phyloP scores from a whole-genome alignment of 2,888 invertebrate species.

The Agonopterix heracliana region DNA sequence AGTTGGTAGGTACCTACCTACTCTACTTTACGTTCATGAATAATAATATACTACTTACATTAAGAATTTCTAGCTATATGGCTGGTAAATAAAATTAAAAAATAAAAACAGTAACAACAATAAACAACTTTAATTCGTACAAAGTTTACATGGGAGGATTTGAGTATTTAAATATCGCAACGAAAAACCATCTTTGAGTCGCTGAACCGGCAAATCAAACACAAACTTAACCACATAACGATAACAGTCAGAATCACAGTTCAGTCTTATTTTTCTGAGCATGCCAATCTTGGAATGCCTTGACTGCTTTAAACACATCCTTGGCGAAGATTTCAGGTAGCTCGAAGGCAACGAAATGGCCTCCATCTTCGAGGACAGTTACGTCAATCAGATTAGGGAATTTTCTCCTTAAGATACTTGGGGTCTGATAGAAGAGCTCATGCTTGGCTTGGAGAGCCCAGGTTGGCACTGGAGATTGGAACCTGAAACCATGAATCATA shows the following conservation, averaged over 20 bases:
- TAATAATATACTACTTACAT: too few species aligned
- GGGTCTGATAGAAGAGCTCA: constrained; percentile 77
- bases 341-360: constrained; percentile 90
- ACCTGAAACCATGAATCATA: constrained; percentile 21
- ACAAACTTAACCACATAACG: neutral
- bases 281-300: constrained; percentile 36
- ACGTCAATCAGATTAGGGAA: constrained; percentile 79
- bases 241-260: constrained; percentile 49
- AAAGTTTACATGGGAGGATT: too few species aligned
- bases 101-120: too few species aligned
- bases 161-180: too few species aligned
- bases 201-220: too few species aligned
- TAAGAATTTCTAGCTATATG: too few species aligned
- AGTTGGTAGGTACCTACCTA: too few species aligned
- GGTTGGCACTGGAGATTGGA: constrained; percentile 76
- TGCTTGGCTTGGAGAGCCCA: constrained; percentile 80
- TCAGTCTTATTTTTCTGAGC: constrained; percentile 33
- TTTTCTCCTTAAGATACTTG: constrained; percentile 70
- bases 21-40: too few species aligned
- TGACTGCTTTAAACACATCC: constrained; percentile 75
- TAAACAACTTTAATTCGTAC: too few species aligned
- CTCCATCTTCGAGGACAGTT: constrained; percentile 78
- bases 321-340: constrained; percentile 79
- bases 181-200: too few species aligned
- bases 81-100: too few species aligned